Conservation (phyloP, 2,888 invertebrate species). For the Epinotia brunnichana region DNA sequence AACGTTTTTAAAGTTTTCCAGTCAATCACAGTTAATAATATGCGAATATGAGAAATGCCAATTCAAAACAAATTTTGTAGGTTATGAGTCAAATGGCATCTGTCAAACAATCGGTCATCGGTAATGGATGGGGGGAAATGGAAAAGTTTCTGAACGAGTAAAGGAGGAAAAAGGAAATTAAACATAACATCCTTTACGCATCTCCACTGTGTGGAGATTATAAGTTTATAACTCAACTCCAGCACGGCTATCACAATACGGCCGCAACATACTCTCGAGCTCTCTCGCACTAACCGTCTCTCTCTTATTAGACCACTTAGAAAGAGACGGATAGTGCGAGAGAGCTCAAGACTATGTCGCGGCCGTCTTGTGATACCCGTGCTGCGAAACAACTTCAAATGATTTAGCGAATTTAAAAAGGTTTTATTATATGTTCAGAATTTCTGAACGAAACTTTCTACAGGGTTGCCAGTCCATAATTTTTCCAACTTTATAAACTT, state of each 20-base stretch:
- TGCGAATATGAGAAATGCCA: neutral
- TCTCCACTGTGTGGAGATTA: no score
- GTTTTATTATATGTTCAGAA: neutral
- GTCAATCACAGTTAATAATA: neutral
- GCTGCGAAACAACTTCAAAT: no score
- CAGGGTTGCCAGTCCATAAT: conserved; percentile 7
- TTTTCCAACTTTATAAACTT: neutral
- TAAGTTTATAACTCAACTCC: no score
- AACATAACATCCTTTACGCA: no score
- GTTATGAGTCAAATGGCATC: conserved; percentile 14
- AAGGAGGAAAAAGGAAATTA: no score
- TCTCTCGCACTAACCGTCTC: no score
- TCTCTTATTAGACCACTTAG: no score
- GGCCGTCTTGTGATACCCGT: no score
- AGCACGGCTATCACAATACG: no score
- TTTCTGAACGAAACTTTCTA: conserved; percentile 19
- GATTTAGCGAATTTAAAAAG: neutral
- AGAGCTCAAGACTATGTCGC: no score
- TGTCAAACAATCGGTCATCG: conserved; percentile 1
- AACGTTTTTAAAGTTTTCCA: neutral
- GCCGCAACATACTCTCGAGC: no score
- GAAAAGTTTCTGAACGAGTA: conserved; percentile 22
- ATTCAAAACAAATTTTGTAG: conserved; percentile 33
- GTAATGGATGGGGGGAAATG: neutral
- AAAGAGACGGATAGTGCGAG: no score